Conservation (phyloP, 2,888 invertebrate genomes). For the Loripinus fragilis region DNA sequence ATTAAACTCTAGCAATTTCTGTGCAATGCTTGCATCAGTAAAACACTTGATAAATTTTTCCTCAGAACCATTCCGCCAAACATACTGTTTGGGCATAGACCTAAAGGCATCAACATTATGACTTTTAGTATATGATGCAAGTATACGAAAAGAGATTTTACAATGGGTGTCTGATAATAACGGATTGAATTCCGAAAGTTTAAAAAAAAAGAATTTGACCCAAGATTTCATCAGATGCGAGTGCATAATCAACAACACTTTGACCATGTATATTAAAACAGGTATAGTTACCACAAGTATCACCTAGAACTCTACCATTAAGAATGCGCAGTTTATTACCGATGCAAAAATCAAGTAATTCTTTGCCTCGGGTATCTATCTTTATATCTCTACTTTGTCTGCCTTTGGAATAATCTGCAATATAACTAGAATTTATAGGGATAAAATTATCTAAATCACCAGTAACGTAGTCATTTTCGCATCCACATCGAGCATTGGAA, state of each 20-base stretch:
- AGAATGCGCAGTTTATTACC: not conserved
- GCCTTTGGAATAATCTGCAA: not conserved
- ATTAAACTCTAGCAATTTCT: constrained; percentile 6
- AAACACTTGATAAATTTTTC: no score
- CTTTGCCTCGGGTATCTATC: not conserved
- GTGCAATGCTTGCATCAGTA: not conserved
- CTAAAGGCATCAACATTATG: no score
- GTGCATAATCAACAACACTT: not conserved
- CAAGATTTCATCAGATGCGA: not conserved
- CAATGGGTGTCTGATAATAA: no score
- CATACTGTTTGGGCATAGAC: no score
- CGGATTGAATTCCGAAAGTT: no score
- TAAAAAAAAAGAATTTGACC: not conserved
- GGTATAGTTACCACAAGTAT: not conserved
- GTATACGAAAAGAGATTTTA: no score
- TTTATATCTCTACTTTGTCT: not conserved
- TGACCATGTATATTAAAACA: not conserved
- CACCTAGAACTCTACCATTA: not conserved
- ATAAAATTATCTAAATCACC: not conserved
- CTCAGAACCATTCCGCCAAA: no score
- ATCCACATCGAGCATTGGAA: not conserved
- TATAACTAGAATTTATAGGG: not conserved
- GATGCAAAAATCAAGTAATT: not conserved
- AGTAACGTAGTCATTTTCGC: not conserved
- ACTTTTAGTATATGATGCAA: no score